These are phyloP conservation scores for Rhopilema esculentum DNA, from an alignment of 30 jellyfish, hydroid and myxozoan genomes.

Conservation along the genomic window DNA sequence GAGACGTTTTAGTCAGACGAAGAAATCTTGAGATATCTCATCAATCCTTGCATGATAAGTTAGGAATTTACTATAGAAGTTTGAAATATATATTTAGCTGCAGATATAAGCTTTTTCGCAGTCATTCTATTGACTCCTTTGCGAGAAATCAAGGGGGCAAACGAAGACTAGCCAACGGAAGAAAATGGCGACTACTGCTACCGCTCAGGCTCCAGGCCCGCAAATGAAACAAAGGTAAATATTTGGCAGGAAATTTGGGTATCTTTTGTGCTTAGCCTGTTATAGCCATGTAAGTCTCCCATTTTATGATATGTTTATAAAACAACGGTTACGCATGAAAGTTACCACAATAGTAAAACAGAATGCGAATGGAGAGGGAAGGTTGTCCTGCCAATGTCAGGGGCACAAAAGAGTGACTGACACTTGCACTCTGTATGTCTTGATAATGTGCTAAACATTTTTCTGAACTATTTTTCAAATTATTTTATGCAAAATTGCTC, in stretches of 20 bases:
- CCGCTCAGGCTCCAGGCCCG: slow-evolving; percentile 52
- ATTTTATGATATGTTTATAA: too few species aligned
- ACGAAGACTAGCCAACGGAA: slow-evolving; percentile 41
- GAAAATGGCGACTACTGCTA: slow-evolving; percentile 75
- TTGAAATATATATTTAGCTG: not conserved
- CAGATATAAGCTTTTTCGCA: not conserved
- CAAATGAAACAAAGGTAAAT: slow-evolving; percentile 68
- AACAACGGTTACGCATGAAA: too few species aligned
- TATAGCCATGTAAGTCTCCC: too few species aligned
- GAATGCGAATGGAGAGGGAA: too few species aligned
- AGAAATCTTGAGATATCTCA: slow-evolving; percentile 37
- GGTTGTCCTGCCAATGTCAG: too few species aligned
- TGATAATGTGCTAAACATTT: too few species aligned
- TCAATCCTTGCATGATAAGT: slow-evolving; percentile 31
- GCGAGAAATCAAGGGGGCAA: slow-evolving; percentile 18
- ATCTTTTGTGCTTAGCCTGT: too few species aligned
- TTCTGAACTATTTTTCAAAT: too few species aligned
- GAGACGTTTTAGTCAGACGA: not conserved
- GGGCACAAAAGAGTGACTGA: too few species aligned
- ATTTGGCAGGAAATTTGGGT: not conserved
- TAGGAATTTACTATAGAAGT: not conserved
- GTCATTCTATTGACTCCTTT: slow-evolving; percentile 8
- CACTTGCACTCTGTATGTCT: too few species aligned
- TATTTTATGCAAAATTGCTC: too few species aligned
- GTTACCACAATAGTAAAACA: too few species aligned